These are phyloP conservation scores for Penaeus vannamei DNA, from an alignment of 1,140 invertebrate species.

Conservation along the genomic window DNA sequence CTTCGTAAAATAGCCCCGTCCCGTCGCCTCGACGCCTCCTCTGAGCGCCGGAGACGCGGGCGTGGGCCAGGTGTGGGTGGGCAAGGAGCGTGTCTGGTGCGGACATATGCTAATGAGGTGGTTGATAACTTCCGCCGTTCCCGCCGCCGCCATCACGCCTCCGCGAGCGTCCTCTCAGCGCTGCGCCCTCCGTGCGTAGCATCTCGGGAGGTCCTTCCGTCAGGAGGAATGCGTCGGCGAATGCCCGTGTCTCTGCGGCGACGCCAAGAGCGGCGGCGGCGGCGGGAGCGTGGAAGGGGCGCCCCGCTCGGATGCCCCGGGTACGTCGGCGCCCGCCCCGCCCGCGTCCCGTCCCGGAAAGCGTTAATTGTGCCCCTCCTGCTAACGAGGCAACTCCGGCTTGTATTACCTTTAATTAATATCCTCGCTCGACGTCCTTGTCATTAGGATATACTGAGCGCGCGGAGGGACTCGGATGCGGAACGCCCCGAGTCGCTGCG, in stretches of 20 bases:
- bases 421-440: neutral
- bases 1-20: neutral
- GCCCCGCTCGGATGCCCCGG: no score
- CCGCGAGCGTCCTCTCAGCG: slow-evolving; percentile 45
- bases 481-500: no score
- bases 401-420: slow-evolving; percentile 38
- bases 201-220: neutral
- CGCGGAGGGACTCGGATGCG: no score
- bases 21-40: neutral
- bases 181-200: slow-evolving; percentile 29
- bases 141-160: slow-evolving; percentile 6
- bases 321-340: neutral
- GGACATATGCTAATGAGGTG: slow-evolving; percentile 60
- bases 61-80: slow-evolving; percentile 22
- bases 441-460: neutral
- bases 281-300: neutral
- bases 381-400: slow-evolving; percentile 30
- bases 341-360: slow-evolving; percentile 1
- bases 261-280: neutral
- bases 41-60: neutral
- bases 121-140: slow-evolving; percentile 58
- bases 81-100: slow-evolving; percentile 42
- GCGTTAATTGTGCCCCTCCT: slow-evolving; percentile 35
- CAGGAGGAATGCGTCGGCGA: neutral
- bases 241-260: no score